phyloP scores from a whole-genome alignment of 1,140 invertebrate species.

The Zaprionus inermis region DNA sequence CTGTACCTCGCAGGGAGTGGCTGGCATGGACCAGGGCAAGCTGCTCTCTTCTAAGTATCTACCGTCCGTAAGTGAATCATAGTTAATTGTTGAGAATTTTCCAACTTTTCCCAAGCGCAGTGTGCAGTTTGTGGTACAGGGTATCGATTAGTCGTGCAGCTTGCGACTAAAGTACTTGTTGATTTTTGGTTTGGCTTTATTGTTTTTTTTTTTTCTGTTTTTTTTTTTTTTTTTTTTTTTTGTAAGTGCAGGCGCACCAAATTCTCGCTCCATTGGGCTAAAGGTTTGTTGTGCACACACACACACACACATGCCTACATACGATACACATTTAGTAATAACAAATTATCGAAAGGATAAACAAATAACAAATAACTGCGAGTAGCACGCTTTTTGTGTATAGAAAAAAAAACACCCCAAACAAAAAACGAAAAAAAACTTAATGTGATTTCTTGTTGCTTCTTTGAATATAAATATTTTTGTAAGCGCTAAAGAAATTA shows the following conservation, averaged over 20 bases:
- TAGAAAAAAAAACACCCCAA: conserved; percentile 37
- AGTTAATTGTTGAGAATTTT: background rate
- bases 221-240: conserved; percentile 36
- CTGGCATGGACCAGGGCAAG: background rate
- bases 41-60: background rate
- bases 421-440: conserved; percentile 42
- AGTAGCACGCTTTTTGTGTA: conserved; percentile 79
- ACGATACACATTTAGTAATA: conserved; percentile 21
- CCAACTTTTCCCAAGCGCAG: conserved; percentile 6
- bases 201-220: conserved; percentile 35
- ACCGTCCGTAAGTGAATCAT: background rate
- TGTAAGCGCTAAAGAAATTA: conserved; percentile 64
- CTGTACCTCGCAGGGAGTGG: conserved; percentile 4
- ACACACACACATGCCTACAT: conserved; percentile 23
- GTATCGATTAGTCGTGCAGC: conserved; percentile 21
- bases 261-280: conserved; percentile 67
- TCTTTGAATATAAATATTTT: conserved; percentile 77
- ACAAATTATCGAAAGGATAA: conserved; percentile 24
- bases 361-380: conserved; percentile 54
- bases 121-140: conserved; percentile 12
- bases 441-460: conserved; percentile 80
- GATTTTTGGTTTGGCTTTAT: background rate
- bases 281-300: conserved; percentile 36
- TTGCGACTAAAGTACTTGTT: conserved; percentile 22
- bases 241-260: conserved; percentile 67